Conservation (phyloP, 2,113 vertebrate genomes). For the Manacus vitellinus region DNA sequence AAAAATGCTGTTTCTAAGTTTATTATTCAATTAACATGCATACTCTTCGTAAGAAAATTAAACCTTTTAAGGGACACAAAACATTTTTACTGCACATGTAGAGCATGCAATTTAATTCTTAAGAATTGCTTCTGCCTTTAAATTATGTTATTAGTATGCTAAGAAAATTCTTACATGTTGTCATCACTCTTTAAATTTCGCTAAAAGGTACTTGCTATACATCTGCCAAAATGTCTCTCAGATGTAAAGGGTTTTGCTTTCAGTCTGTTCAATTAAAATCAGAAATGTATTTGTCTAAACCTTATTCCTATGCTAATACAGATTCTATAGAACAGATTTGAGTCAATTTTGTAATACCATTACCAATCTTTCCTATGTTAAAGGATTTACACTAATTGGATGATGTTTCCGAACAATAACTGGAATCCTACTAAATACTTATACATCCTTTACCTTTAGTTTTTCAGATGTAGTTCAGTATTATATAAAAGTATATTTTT, state of each 20-base stretch:
- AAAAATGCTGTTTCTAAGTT: not conserved
- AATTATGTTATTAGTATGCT: slow-evolving; percentile 9
- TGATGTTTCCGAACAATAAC: not conserved
- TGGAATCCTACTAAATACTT: not conserved
- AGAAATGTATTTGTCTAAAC: slow-evolving; percentile 11
- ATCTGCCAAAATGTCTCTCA: slow-evolving; percentile 4
- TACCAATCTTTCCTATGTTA: not conserved
- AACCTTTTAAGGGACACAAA: not conserved
- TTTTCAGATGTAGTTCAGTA: not conserved
- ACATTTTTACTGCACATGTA: not conserved
- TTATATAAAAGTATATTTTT: not conserved
- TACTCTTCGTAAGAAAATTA: slow-evolving; percentile 13
- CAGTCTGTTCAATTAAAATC: slow-evolving; percentile 27
- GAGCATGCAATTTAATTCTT: not conserved
- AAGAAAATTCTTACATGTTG: not conserved
- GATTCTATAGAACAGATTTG: not conserved
- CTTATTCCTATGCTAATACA: not conserved
- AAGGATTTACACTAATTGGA: not conserved
- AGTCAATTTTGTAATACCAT: not conserved
- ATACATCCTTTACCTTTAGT: not conserved
- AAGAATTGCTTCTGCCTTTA: not conserved
- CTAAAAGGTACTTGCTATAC: not conserved
- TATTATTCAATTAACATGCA: slow-evolving; percentile 27
- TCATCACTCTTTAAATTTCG: slow-evolving; percentile 33
- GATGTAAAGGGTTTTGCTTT: slow-evolving; percentile 1